phyloP scores from a whole-genome alignment of 2,797 vertebrate genomes.

The Eulemur coronatus region DNA sequence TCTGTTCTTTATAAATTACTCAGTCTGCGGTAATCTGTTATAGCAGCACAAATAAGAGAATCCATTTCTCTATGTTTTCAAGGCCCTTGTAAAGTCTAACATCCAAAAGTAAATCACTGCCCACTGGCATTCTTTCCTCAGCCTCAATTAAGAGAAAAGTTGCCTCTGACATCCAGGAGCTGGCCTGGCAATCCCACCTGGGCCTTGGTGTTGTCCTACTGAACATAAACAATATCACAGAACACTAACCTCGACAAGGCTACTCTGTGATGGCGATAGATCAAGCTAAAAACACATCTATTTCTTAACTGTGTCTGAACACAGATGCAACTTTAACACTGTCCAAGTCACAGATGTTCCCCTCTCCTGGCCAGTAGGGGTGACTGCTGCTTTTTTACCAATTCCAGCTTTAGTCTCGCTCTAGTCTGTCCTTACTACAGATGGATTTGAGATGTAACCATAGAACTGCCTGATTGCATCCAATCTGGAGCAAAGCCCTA shows the following conservation, averaged over 20 bases:
- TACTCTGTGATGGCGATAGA: not conserved
- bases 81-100: not conserved
- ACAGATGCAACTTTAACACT: not conserved
- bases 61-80: not conserved
- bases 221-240: not conserved
- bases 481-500: not conserved
- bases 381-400: not conserved
- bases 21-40: not conserved
- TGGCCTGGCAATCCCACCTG: not conserved
- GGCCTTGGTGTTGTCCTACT: not conserved
- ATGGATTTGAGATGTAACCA: not conserved
- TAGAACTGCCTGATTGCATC: not conserved
- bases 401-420: not conserved
- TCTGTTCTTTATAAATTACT: not conserved
- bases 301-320: not conserved
- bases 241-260: constrained; percentile 9
- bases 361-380: not conserved
- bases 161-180: not conserved
- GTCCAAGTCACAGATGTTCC: not conserved
- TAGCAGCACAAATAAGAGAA: not conserved
- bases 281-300: not conserved
- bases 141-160: not conserved
- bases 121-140: not conserved
- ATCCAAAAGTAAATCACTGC: not conserved
- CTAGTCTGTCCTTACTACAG: not conserved